Percentiles rank a stretch among this genome's conserved stretches.
Conservation (phyloP, 37 sponge, comb jelly and placozoan genomes). For the Axinella damicornis region DNA sequence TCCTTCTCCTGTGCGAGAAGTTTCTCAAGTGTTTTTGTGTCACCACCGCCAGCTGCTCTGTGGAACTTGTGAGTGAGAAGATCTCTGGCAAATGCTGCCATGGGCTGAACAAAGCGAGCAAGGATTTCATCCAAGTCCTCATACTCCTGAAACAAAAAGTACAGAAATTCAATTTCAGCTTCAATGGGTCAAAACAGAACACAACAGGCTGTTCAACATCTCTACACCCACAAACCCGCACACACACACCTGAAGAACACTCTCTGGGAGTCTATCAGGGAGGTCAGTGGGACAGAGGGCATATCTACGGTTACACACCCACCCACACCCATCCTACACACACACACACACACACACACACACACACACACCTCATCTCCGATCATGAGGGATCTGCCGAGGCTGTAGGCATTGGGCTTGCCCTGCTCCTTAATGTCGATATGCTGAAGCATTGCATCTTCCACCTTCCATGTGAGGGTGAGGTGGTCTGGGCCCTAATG, state of each 20-base stretch:
- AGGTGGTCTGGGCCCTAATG: slow-evolving; percentile 84
- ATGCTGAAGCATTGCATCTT: slow-evolving; percentile 85
- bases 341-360: background rate
- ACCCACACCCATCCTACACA: too few relatives aligned
- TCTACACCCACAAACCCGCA: too few relatives aligned
- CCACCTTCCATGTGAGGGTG: slow-evolving; percentile 94
- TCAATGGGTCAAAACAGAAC: too few relatives aligned
- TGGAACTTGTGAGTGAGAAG: slow-evolving; percentile 82
- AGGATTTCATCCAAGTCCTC: slow-evolving; percentile 99
- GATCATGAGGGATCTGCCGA: slow-evolving; percentile 89
- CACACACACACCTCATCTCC: slow-evolving; percentile 77
- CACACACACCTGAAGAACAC: too few relatives aligned
- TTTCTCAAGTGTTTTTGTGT: slow-evolving; percentile 59
- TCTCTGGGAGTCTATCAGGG: too few relatives aligned
- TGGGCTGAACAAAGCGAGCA: slow-evolving; percentile 92
- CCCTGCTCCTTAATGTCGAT: slow-evolving; percentile 92
- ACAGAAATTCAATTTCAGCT: background rate
- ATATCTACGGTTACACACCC: too few relatives aligned
- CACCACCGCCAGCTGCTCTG: slow-evolving; percentile 61
- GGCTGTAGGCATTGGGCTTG: slow-evolving; percentile 87
- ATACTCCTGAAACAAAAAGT: slow-evolving; percentile 68
- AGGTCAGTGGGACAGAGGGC: too few relatives aligned
- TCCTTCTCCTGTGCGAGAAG: slow-evolving; percentile 83
- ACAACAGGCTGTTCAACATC: too few relatives aligned
- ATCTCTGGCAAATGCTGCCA: slow-evolving; percentile 85